Conservation (phyloP, 2,797 vertebrate genomes). For the Rhincodon typus region DNA sequence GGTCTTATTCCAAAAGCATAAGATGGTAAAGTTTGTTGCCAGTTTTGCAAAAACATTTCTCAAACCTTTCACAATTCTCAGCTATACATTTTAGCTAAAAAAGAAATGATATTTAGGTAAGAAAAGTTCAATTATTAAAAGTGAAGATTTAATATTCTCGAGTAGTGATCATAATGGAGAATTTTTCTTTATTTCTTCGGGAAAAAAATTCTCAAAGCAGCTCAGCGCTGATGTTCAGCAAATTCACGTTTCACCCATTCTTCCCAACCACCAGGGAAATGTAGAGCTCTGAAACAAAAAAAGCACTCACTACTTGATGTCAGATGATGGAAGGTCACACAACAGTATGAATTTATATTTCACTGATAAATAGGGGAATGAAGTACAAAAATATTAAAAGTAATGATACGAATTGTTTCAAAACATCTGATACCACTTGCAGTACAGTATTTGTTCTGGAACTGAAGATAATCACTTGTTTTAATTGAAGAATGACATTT, state of each 20-base stretch:
- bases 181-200: not conserved
- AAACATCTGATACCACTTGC: not conserved
- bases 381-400: not conserved
- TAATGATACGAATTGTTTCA: not conserved
- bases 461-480: not conserved
- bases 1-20: not conserved
- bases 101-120: too few relatives aligned
- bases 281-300: slow-evolving; percentile 63
- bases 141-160: not conserved
- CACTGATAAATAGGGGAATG: not conserved
- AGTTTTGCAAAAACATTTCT: not conserved
- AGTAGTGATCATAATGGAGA: not conserved
- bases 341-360: not conserved
- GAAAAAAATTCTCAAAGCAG: not conserved
- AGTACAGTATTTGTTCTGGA: not conserved
- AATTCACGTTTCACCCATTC: slow-evolving; percentile 74
- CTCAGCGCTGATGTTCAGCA: slow-evolving; percentile 52
- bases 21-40: too few relatives aligned
- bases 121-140: not conserved
- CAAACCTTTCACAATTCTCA: not conserved
- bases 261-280: slow-evolving; percentile 82
- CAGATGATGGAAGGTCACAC: not conserved
- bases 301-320: slow-evolving; percentile 20
- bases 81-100: not conserved
- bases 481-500: not conserved